Percentiles rank a stretch among this genome's conserved stretches.
phyloP scores from a whole-genome alignment of 2,888 invertebrate genomes.

The Hyalella azteca region DNA sequence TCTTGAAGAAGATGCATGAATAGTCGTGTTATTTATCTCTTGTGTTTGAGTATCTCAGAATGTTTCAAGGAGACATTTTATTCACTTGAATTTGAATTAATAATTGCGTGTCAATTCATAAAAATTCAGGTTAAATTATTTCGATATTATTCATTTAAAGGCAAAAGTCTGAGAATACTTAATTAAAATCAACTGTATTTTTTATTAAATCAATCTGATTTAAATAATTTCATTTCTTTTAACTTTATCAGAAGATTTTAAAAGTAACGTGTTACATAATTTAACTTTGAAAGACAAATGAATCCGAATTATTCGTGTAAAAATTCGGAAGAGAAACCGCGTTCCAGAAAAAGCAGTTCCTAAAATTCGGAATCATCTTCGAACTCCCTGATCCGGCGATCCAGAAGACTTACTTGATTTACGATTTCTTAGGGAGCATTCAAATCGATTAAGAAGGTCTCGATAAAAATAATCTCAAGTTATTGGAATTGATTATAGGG shows the following conservation, averaged over 20 bases:
- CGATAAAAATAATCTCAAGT: constrained; percentile 34
- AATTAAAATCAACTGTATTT: background rate
- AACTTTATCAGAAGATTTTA: background rate
- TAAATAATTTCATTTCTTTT: background rate
- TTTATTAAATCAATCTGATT: background rate
- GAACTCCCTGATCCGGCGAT: constrained; percentile 18
- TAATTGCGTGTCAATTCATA: too few relatives aligned
- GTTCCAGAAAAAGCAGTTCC: background rate
- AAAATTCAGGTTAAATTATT: too few relatives aligned
- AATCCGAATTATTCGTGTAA: background rate
- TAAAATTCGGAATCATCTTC: constrained; percentile 3
- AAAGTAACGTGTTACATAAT: background rate
- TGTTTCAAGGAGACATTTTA: too few relatives aligned
- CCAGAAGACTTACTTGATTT: constrained; percentile 31
- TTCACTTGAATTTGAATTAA: too few relatives aligned
- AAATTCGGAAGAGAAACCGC: background rate
- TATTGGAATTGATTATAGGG: constrained; percentile 22
- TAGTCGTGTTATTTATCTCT: too few relatives aligned
- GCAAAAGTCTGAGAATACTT: background rate
- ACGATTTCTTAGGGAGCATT: constrained; percentile 34
- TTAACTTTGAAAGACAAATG: background rate
- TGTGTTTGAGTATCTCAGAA: too few relatives aligned
- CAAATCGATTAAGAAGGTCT: constrained; percentile 27
- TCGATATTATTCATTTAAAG: too few relatives aligned
- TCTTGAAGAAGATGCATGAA: too few relatives aligned